These are phyloP conservation scores for Pachypanchax playfairii DNA, from an alignment of 2,113 vertebrate genomes.

Conservation along the genomic window DNA sequence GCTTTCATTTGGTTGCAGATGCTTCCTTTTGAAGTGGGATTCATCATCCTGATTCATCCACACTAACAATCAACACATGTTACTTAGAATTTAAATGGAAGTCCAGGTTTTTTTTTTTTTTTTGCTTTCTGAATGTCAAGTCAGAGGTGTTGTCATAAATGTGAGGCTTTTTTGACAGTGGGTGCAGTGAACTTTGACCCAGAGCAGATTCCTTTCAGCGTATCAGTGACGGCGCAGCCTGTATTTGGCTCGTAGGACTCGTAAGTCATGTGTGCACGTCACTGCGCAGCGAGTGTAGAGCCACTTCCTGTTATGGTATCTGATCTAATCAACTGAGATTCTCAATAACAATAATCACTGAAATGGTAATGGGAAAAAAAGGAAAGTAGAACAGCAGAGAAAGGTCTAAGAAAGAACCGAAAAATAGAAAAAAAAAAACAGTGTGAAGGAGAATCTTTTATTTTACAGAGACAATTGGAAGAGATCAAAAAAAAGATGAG, in stretches of 20 bases:
- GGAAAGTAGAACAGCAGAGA: slow-evolving; percentile 6
- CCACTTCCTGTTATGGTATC: slow-evolving; percentile 69
- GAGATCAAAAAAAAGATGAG: no score
- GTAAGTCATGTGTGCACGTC: slow-evolving; percentile 60
- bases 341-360: slow-evolving; percentile 46
- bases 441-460: slow-evolving; percentile 16
- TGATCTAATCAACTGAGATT: slow-evolving; percentile 53
- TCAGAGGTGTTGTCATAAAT: slow-evolving; percentile 42
- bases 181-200: slow-evolving; percentile 63
- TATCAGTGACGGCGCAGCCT: slow-evolving; percentile 63
- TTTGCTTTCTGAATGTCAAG: slow-evolving; percentile 16
- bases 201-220: slow-evolving; percentile 60
- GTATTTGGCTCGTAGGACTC: slow-evolving; percentile 53
- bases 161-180: slow-evolving; percentile 42
- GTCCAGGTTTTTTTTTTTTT: slow-evolving; percentile 1
- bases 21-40: slow-evolving; percentile 19
- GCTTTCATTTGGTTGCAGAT: slow-evolving; percentile 15
- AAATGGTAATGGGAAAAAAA: slow-evolving; percentile 38
- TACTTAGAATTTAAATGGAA: slow-evolving; percentile 13
- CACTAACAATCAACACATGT: slow-evolving; percentile 34
- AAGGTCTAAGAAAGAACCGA: neutral
- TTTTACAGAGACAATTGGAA: slow-evolving; percentile 25
- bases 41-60: slow-evolving; percentile 8
- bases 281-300: slow-evolving; percentile 33
- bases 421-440: no score